Conservation (phyloP, 2,888 invertebrate genomes). For the Apeira syringaria region DNA sequence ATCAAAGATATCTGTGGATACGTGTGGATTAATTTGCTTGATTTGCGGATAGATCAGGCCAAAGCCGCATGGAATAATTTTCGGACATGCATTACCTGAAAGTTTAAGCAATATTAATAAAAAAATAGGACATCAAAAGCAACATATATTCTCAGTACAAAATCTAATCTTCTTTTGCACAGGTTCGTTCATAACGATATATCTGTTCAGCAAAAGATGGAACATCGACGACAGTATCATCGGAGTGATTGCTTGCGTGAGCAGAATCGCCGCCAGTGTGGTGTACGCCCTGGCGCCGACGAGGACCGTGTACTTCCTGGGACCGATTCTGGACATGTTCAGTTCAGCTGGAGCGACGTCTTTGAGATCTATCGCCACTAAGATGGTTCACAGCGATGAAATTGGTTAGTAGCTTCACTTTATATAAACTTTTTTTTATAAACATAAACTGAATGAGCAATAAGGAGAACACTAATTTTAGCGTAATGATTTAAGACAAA, state of each 20-base stretch:
- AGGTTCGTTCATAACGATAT: conserved; percentile 81
- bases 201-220: conserved; percentile 77
- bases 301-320: conserved; percentile 75
- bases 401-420: conserved; percentile 79
- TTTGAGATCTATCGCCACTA: conserved; percentile 82
- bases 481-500: no score
- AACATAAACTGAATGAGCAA: no score
- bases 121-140: neutral
- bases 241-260: conserved; percentile 77
- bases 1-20: no score
- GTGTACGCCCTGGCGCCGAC: conserved; percentile 77
- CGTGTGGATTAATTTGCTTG: no score
- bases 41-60: no score
- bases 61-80: no score
- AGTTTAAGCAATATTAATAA: no score
- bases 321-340: conserved; percentile 80
- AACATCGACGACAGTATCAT: conserved; percentile 77
- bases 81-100: no score
- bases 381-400: conserved; percentile 82
- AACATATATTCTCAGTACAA: conserved; percentile 5
- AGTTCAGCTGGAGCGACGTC: conserved; percentile 83
- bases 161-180: conserved; percentile 34
- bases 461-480: no score
- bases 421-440: no score
- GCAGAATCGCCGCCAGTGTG: conserved; percentile 76